phyloP scores from a whole-genome alignment of 92 coral and sea anemone genomes.

The Porites cylindrica region DNA sequence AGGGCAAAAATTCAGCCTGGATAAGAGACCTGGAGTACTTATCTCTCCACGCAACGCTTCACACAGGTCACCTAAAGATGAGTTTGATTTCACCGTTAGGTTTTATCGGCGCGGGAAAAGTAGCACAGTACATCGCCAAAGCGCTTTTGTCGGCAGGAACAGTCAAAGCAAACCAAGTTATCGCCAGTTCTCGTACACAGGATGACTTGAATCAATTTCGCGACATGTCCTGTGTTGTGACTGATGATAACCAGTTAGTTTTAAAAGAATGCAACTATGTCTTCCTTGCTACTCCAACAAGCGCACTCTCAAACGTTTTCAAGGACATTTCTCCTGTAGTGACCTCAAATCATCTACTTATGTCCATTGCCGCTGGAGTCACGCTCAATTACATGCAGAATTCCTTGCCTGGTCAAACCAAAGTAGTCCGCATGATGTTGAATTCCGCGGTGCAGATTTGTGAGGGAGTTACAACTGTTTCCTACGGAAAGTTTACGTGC shows the following conservation, averaged over 20 bases:
- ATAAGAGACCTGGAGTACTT: no score
- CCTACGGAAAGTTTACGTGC: constrained; percentile 64
- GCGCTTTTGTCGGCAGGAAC: constrained; percentile 87
- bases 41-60: no score
- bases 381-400: constrained; percentile 68
- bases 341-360: constrained; percentile 63
- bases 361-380: constrained; percentile 74
- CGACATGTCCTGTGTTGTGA: constrained; percentile 81
- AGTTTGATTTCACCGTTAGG: constrained; percentile 81
- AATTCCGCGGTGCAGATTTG: constrained; percentile 70
- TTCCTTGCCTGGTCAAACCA: constrained; percentile 63
- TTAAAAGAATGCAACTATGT: constrained; percentile 75
- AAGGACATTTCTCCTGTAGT: constrained; percentile 72
- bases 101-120: constrained; percentile 92
- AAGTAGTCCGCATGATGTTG: constrained; percentile 67
- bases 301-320: constrained; percentile 18
- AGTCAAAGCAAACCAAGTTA: constrained; percentile 74
- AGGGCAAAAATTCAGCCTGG: no score
- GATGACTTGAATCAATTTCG: constrained; percentile 75
- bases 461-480: constrained; percentile 69
- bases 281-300: background rate
- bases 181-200: constrained; percentile 85
- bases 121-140: constrained; percentile 82
- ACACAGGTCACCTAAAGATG: constrained; percentile 38
- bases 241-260: constrained; percentile 87